A percentile compares a stretch with the other conserved stretches of the same genome.
phyloP scores from a whole-genome alignment of 2,888 invertebrate species.

The Drymonia ruficornis region DNA sequence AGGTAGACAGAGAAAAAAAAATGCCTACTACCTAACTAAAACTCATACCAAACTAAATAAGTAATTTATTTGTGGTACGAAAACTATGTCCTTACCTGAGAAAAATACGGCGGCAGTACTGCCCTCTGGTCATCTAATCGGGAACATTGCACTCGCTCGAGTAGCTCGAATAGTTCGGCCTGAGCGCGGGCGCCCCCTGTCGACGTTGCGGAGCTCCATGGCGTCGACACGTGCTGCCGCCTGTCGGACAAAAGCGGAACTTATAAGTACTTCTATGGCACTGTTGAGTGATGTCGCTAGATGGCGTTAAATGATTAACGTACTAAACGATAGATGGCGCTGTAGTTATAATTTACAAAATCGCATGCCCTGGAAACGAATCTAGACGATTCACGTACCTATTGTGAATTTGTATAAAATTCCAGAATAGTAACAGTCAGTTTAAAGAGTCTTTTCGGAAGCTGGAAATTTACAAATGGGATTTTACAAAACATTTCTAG shows the following conservation, averaged over 20 bases:
- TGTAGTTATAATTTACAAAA: background rate
- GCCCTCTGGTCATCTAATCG: slow-evolving; percentile 99
- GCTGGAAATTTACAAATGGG: too few species aligned
- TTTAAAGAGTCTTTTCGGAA: too few species aligned
- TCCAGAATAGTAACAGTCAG: too few species aligned
- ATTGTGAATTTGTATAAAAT: too few species aligned
- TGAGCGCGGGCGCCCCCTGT: slow-evolving; percentile 83
- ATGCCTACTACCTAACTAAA: too few species aligned
- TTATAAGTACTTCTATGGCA: slow-evolving; percentile 19
- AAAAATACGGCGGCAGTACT: slow-evolving; percentile 95
- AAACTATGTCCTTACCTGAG: slow-evolving; percentile 87
- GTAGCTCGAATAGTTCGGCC: slow-evolving; percentile 95
- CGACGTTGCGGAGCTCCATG: slow-evolving; percentile 76
- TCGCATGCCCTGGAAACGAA: too few species aligned
- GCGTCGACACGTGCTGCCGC: slow-evolving; percentile 87
- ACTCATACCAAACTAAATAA: too few species aligned
- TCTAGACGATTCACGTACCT: too few species aligned
- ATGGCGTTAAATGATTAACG: slow-evolving; percentile 15
- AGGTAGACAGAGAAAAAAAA: too few species aligned
- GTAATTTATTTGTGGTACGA: too few species aligned
- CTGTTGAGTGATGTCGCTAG: slow-evolving; percentile 12
- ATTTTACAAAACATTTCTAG: too few species aligned
- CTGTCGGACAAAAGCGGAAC: slow-evolving; percentile 69
- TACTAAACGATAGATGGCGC: slow-evolving; percentile 8
- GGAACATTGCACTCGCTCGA: slow-evolving; percentile 97